Conservation (phyloP, 2,797 vertebrate genomes). For the Ctenochaetus hawaiiensis region DNA sequence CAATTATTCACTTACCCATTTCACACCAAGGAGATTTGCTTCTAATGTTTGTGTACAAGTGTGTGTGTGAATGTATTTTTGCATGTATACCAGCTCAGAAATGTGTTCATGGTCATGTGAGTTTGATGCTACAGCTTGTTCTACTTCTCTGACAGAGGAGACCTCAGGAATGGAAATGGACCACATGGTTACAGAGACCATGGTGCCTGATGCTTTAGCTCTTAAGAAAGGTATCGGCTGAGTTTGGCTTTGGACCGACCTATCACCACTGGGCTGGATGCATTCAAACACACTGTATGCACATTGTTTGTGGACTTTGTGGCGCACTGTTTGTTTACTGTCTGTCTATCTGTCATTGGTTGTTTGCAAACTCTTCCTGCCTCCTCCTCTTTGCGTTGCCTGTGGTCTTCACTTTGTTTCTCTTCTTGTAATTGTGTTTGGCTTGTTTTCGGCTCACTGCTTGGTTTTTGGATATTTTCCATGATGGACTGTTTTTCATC, state of each 20-base stretch:
- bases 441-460: constrained; percentile 52
- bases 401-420: constrained; percentile 53
- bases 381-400: constrained; percentile 33
- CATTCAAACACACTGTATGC: constrained; percentile 41
- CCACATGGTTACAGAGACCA: constrained; percentile 81
- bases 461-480: constrained; percentile 59
- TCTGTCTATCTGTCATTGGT: constrained; percentile 40
- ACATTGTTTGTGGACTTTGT: constrained; percentile 46
- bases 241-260: constrained; percentile 66
- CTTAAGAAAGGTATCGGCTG: constrained; percentile 88
- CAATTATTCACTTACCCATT: not conserved
- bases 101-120: constrained; percentile 43
- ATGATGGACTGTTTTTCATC: constrained; percentile 71
- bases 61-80: constrained; percentile 3
- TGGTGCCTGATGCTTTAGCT: constrained; percentile 81
- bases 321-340: constrained; percentile 30
- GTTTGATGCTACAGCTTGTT: constrained; percentile 70
- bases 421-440: constrained; percentile 50
- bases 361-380: constrained; percentile 41
- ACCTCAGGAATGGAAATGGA: constrained; percentile 91
- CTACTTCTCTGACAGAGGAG: constrained; percentile 84
- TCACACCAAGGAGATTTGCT: not conserved
- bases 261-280: constrained; percentile 38
- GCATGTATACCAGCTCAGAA: constrained; percentile 22
- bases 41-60: not conserved